Conservation (phyloP, 2,888 invertebrate genomes). For the Globia sparganii region DNA sequence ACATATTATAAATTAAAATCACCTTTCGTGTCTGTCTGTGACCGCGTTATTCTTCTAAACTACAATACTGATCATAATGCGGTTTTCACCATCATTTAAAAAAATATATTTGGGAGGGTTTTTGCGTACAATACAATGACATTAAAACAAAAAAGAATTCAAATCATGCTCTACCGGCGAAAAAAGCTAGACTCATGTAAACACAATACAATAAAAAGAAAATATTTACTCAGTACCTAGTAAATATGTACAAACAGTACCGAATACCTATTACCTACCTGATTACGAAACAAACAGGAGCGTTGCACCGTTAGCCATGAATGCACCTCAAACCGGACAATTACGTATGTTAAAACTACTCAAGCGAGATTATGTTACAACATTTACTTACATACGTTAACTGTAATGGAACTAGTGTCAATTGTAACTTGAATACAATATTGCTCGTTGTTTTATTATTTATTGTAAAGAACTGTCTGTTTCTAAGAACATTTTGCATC, state of each 20-base stretch:
- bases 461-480: background rate
- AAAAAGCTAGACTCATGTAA: background rate
- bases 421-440: slow-evolving; percentile 36
- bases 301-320: slow-evolving; percentile 51
- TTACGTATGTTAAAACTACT: slow-evolving; percentile 51
- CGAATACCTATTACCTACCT: background rate
- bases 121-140: background rate
- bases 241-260: background rate
- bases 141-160: background rate
- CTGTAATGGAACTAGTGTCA: slow-evolving; percentile 33
- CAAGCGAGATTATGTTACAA: slow-evolving; percentile 57
- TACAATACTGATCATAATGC: too few relatives aligned
- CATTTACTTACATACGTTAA: slow-evolving; percentile 52
- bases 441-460: slow-evolving; percentile 37
- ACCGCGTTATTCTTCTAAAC: too few relatives aligned
- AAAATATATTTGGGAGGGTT: background rate
- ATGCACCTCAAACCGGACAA: slow-evolving; percentile 58
- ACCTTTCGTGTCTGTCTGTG: background rate
- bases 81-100: background rate
- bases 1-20: background rate
- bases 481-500: background rate
- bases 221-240: background rate
- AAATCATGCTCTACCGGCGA: background rate
- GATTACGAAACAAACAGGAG: slow-evolving; percentile 56
- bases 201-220: background rate